Base-by-base conservation (phyloP, 2,888 invertebrate genomes). In the Aleiodes alternator region DNA sequence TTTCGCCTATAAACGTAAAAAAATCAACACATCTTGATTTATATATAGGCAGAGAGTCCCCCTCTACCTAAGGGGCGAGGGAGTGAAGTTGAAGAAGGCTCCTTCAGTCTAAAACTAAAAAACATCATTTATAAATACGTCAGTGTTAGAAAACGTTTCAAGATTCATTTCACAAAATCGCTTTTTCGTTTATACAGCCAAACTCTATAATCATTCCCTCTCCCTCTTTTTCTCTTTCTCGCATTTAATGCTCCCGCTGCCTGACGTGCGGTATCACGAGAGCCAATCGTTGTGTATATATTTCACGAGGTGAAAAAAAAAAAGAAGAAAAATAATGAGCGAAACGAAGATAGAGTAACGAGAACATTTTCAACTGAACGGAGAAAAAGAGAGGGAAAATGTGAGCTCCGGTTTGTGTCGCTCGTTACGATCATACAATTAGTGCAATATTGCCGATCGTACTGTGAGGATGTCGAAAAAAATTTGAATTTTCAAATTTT, bases 191-290 rank as follows among this genome's bases (percentile, higher is more conserved):
- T 53, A 11, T 29, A 29, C 12, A 48, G 6, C 23, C 23, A 14
- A 34, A 53, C 55, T 55, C n/a, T 31, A 34, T 14, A 38, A 12
- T 4, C 23, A 3, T 38, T 66, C 61, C 34, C 64, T 14, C 16
- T 64, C 8, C 14, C 12, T 12, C 51, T 68, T 50, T 50, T 14
- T n/a, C 57, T 14, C 6, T 38, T n/a, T 61, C 43, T 4, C 43
- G 43, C 43, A 9, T 43, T 14, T 61, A 16, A 16, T 43, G 31
- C 31, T 51, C 53, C 16, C 29, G 66, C 23, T 12, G 66, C 64
- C 56, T 72, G 66, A 72, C 72, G 72, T 72, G 53, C 64, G 43
- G 55, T 34, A 72, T 61, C 72, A 57, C 56, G 56, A 57, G 70
- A 70, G 53, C 57, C 70, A 70, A 70, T 69, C 64, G 59, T 70